Conservation (phyloP, 2,888 invertebrate genomes). For the Syritta pipiens region DNA sequence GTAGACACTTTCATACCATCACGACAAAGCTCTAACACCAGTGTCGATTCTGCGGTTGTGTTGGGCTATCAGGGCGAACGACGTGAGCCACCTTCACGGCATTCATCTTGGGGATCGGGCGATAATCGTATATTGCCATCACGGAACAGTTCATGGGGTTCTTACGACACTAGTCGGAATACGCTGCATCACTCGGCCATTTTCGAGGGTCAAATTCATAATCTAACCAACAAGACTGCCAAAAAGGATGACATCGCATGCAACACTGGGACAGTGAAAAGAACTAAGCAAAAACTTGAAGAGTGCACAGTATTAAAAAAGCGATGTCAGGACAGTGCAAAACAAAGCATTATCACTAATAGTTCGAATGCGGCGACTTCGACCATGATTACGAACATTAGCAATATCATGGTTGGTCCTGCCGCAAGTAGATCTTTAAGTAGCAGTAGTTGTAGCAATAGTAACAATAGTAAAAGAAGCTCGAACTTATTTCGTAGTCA, state of each 20-base stretch:
- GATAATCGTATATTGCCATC: constrained; percentile 83
- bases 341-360: constrained; percentile 42
- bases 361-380: constrained; percentile 28
- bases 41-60: constrained; percentile 80
- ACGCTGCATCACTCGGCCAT: constrained; percentile 75
- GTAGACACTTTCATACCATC: constrained; percentile 59
- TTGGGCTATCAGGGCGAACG: constrained; percentile 81
- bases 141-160: constrained; percentile 86
- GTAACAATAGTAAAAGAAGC: constrained; percentile 70
- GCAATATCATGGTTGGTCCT: constrained; percentile 45
- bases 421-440: constrained; percentile 56
- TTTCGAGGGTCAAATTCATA: constrained; percentile 78
- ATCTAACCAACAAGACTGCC: constrained; percentile 74
- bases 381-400: constrained; percentile 52
- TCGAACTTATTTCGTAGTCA: constrained; percentile 75
- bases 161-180: constrained; percentile 82
- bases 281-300: constrained; percentile 86
- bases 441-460: constrained; percentile 62
- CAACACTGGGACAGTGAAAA: constrained; percentile 83
- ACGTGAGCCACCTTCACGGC: constrained; percentile 85
- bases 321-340: constrained; percentile 75
- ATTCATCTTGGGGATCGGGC: constrained; percentile 91
- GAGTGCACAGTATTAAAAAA: constrained; percentile 79
- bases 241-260: constrained; percentile 82
- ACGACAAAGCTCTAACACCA: constrained; percentile 71